A percentile compares a stretch with the other conserved stretches of the same genome.
Evolutionary conservation across 2,113 vertebrate genomes (phyloP).

Genomic region (Heterochromis multidens): DNA sequence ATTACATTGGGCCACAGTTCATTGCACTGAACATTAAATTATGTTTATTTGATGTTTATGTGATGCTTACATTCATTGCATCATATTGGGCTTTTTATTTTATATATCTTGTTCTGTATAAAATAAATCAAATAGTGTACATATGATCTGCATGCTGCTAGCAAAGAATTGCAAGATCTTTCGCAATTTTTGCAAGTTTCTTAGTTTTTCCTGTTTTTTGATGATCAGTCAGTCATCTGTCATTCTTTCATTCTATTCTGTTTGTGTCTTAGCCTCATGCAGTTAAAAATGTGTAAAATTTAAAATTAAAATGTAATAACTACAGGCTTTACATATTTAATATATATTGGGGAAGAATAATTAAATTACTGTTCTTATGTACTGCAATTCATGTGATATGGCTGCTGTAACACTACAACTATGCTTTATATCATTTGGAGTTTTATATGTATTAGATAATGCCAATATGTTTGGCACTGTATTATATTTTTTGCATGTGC

Average conservation of each 20-base stretch:
- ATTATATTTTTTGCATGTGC: background rate
- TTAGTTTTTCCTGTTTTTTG: too few relatives aligned
- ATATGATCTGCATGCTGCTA: background rate
- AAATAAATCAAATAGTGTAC: background rate
- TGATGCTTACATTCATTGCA: background rate
- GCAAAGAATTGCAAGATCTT: background rate
- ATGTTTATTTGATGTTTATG: too few relatives aligned
- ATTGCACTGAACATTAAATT: background rate
- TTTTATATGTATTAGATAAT: background rate
- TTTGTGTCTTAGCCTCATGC: background rate
- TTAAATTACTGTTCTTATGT: too few relatives aligned
- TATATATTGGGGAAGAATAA: background rate
- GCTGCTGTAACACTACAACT: background rate
- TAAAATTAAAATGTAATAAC: background rate
- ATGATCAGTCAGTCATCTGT: too few relatives aligned
- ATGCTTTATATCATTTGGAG: background rate
- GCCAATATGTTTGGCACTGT: background rate
- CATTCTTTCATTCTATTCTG: too few relatives aligned
- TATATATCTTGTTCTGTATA: background rate
- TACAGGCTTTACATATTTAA: background rate
- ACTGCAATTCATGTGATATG: background rate
- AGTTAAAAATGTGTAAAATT: background rate
- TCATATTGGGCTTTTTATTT: background rate
- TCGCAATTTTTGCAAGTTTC: too few relatives aligned
- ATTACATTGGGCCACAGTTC: background rate